phyloP scores from a whole-genome alignment of 2,888 invertebrate species.

The Oasisia sp. region DNA sequence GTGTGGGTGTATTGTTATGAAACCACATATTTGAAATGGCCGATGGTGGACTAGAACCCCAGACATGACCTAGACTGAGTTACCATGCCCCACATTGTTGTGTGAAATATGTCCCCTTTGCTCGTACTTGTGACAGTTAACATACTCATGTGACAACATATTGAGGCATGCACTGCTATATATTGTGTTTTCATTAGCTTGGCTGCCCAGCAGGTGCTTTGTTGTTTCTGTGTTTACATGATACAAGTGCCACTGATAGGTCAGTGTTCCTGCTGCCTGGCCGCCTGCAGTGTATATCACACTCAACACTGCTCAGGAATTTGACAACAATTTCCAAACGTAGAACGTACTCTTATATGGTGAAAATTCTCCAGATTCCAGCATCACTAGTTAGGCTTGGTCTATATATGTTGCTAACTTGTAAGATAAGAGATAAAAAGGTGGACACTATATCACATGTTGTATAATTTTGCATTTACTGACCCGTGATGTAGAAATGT shows the following conservation, averaged over 20 bases:
- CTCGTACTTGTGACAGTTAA: neutral
- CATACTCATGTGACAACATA: neutral
- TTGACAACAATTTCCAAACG: neutral
- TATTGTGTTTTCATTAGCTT: neutral
- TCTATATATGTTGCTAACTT: no score
- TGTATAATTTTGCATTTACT: no score
- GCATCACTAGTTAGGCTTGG: neutral
- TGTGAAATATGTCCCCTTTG: neutral
- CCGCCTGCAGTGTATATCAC: neutral
- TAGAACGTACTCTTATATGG: neutral
- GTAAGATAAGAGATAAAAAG: no score
- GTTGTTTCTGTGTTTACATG: no score
- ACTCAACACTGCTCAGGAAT: neutral
- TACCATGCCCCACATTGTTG: neutral
- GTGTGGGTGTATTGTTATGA: no score
- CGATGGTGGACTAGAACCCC: no score
- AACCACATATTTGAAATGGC: no score
- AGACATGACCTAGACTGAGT: neutral
- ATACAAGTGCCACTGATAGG: no score
- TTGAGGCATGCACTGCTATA: neutral
- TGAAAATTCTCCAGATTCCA: neutral
- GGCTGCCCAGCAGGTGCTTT: neutral
- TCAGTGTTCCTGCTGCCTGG: neutral
- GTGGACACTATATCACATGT: no score
- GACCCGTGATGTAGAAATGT: no score